Conservation (phyloP, 2,797 vertebrate species). For the Phataginus tricuspis region DNA sequence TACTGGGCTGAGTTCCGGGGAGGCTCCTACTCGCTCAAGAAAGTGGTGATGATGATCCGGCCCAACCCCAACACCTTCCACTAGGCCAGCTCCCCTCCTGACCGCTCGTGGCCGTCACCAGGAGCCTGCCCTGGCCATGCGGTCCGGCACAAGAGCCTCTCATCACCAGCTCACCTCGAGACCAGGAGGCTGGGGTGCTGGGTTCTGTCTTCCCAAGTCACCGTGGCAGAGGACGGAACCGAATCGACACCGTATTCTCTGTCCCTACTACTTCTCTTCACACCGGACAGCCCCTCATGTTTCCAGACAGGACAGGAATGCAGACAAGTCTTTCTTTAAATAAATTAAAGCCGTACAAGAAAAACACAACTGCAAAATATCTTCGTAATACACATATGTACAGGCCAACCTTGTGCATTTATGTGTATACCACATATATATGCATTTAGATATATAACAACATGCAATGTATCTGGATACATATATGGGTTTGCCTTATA, state of each 20-base stretch:
- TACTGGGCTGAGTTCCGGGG: constrained; percentile 99
- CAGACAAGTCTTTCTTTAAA: constrained; percentile 67
- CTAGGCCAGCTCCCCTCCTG: constrained; percentile 81
- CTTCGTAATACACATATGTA: constrained; percentile 78
- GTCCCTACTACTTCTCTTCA: constrained; percentile 45
- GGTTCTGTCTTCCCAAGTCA: constrained; percentile 74
- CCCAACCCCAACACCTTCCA: constrained; percentile 99
- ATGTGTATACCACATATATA: not conserved
- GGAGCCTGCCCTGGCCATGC: not conserved
- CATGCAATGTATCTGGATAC: not conserved
- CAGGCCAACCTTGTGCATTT: constrained; percentile 65
- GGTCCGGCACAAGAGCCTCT: constrained; percentile 79
- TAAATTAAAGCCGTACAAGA: constrained; percentile 76
- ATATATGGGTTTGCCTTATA: not conserved
- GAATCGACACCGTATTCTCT: constrained; percentile 38
- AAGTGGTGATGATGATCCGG: constrained; percentile 94
- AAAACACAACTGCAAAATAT: constrained; percentile 80
- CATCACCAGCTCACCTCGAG: constrained; percentile 74
- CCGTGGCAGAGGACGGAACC: constrained; percentile 43
- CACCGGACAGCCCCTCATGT: constrained; percentile 31
- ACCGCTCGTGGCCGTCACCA: not conserved
- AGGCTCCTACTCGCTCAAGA: constrained; percentile 97
- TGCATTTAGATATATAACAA: constrained; percentile 35
- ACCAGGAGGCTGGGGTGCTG: constrained; percentile 55
- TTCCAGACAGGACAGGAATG: constrained; percentile 52